phyloP scores from a whole-genome alignment of 2,888 invertebrate species.

The Polydrusus cervinus region DNA sequence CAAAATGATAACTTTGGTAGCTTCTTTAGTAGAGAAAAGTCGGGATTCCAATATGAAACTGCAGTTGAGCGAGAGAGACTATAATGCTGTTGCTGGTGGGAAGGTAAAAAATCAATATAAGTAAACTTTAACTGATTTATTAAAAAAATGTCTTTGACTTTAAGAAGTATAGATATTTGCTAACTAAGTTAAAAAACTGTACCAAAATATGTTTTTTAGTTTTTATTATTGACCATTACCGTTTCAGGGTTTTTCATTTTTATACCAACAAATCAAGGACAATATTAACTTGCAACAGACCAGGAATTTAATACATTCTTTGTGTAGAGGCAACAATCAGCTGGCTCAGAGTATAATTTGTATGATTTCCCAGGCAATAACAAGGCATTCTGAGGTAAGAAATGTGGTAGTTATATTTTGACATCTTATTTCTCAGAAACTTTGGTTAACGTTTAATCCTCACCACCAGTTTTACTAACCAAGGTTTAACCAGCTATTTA shows the following conservation, averaged over 20 bases:
- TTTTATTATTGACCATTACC: background rate
- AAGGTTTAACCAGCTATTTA: no score
- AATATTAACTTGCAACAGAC: slow-evolving; percentile 94
- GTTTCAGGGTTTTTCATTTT: slow-evolving; percentile 86
- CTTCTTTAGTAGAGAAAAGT: slow-evolving; percentile 91
- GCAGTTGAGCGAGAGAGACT: slow-evolving; percentile 84
- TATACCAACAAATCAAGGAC: slow-evolving; percentile 96
- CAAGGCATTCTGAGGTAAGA: slow-evolving; percentile 88
- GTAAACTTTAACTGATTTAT: no score
- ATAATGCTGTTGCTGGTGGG: slow-evolving; percentile 87
- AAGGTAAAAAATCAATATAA: slow-evolving; percentile 75
- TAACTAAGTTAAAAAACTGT: no score
- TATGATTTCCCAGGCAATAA: slow-evolving; percentile 93
- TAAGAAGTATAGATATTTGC: no score
- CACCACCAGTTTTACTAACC: no score
- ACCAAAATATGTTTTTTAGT: background rate
- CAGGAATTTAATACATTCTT: slow-evolving; percentile 90
- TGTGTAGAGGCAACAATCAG: slow-evolving; percentile 93
- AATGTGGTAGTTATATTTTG: background rate
- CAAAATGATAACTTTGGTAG: slow-evolving; percentile 95
- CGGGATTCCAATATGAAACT: slow-evolving; percentile 84
- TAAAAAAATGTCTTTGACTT: no score
- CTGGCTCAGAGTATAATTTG: slow-evolving; percentile 91
- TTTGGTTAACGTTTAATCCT: no score
- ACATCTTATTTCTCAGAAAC: no score